Percentiles rank a stretch among this genome's conserved stretches.
These are phyloP conservation scores for Myoxocephalus aenaeus DNA, from an alignment of 2,797 vertebrate genomes.

Conservation along the genomic window DNA sequence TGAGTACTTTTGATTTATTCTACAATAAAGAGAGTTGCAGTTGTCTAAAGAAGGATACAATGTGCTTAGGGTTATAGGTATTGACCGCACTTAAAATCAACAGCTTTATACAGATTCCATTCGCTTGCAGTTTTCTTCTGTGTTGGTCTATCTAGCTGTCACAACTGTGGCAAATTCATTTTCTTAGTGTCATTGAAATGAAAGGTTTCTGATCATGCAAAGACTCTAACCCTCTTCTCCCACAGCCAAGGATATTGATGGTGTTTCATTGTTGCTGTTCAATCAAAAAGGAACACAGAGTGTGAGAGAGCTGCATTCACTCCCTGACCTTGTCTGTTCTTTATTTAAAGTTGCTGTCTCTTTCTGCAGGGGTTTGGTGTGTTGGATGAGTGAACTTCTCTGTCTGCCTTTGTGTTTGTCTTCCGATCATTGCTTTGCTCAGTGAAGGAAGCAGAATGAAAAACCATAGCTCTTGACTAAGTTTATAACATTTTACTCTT, in stretches of 20 bases:
- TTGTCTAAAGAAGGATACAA: neutral
- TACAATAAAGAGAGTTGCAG: neutral
- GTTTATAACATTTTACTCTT: neutral
- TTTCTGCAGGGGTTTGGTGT: neutral
- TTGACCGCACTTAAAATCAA: conserved; percentile 3
- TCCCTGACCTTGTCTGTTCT: neutral
- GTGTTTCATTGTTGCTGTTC: neutral
- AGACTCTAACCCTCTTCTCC: neutral
- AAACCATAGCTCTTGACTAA: conserved; percentile 1
- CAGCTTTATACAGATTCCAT: conserved; percentile 7
- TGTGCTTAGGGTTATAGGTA: neutral
- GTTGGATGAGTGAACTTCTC: neutral
- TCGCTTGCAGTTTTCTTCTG: neutral
- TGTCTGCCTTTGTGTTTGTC: neutral
- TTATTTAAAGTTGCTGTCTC: conserved; percentile 18
- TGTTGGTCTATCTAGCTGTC: neutral
- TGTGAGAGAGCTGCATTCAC: neutral
- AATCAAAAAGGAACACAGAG: neutral
- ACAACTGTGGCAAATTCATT: neutral
- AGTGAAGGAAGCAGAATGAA: neutral
- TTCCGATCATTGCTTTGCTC: neutral
- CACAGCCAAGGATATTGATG: neutral
- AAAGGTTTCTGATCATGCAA: neutral
- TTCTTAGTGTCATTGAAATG: neutral
- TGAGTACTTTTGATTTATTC: neutral